Base-by-base conservation (phyloP, 2,113 vertebrate species). In the Mus spicilegus region DNA sequence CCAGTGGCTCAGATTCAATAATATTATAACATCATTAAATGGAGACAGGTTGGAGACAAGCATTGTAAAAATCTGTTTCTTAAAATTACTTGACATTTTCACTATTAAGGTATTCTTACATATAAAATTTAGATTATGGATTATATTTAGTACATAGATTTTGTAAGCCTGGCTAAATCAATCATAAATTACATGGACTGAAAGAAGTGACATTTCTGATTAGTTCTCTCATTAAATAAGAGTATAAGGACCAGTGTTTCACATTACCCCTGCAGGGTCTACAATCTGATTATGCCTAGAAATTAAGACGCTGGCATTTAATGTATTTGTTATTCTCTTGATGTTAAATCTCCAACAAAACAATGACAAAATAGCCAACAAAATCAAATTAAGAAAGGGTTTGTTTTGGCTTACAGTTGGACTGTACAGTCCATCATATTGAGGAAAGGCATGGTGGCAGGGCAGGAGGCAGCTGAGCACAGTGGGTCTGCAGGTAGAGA, bases 1-100 rank as follows among this genome's bases (percentile, higher is more conserved):
- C 51, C 61, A 89, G 10, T 78, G 80, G 11, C 30, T 89, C 51
- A 58, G 33, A 26, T 33, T 20, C 17, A n/a, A 28, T 51, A 67
- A 65, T 46, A 81, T 30, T 92, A 1, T 8, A 90, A 89, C 30
- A 81, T 61, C 87, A 92, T 20, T 39, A 77, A 61, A 12, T 8
- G 7, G 30, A 81, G 56, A 63, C 33, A 69, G 63, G 28, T 39
- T 87, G 39, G 17, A 70, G 92, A 78, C 17, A 84, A 19, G n/a
- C 87, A 28, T 2, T 86, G 46, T 39, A 58, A 78, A 93, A 67
- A 24, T n/a, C 56, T 26, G 12, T 65, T 72, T 76, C 56, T n/a
- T 13, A 69, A n/a, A 70, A 28, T 90, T 72, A 90, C 42, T 72
- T 94, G 54, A 78, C 56, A 81, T 56, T 87, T 56, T 92, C 61